Conservation (phyloP, 2,113 vertebrate species). For the Andinoacara biseriatus region DNA sequence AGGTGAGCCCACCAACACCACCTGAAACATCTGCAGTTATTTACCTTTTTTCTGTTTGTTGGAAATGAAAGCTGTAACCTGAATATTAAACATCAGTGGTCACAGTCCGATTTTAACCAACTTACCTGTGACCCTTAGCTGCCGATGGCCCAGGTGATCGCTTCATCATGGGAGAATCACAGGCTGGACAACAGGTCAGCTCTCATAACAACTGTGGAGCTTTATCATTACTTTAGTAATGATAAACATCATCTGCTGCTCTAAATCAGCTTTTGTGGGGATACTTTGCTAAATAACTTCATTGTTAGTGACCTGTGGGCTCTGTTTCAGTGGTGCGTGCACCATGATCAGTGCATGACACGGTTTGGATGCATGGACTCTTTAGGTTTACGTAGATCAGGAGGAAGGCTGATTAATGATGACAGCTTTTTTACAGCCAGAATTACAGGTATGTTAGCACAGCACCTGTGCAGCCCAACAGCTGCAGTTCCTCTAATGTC, state of each 20-base stretch:
- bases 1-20: constrained; percentile 79
- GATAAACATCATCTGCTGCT: not conserved
- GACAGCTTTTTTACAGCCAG: not conserved
- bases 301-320: not conserved
- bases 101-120: constrained; percentile 16
- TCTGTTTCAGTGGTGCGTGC: not conserved
- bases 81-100: not conserved
- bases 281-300: not conserved
- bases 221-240: too few relatives aligned
- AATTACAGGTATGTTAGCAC: not conserved
- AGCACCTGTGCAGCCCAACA: not conserved
- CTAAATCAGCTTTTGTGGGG: not conserved
- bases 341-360: not conserved
- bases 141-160: constrained; percentile 98
- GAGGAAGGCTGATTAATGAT: not conserved
- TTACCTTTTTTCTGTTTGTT: not conserved
- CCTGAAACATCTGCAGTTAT: not conserved
- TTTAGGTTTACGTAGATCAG: not conserved
- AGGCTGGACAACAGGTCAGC: constrained; percentile 96
- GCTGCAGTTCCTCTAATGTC: not conserved
- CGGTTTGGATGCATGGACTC: not conserved
- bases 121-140: constrained; percentile 81
- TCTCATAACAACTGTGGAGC: constrained; percentile 12
- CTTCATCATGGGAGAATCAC: constrained; percentile 98
- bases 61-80: not conserved